Base-by-base conservation (phyloP, 2,888 invertebrate genomes). In the Toxonevra muliebris region DNA sequence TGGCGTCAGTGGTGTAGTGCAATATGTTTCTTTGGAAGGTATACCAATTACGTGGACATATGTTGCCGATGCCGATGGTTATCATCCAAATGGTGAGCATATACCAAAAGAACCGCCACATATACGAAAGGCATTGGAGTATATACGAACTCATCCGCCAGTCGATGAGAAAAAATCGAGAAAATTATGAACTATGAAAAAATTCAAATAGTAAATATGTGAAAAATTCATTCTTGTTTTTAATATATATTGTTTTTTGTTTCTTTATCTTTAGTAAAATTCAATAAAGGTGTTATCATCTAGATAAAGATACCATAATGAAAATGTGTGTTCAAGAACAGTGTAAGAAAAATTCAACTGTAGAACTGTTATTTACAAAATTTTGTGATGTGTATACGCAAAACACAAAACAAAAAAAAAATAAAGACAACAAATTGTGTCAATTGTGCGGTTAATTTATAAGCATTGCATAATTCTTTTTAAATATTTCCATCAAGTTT, bases 31-130 rank as follows among this genome's bases (percentile, higher is more conserved):
- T 0, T 59, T 66, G 11, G 81, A 82, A 30, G 81, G 81, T 3
- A 20, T 82, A 10, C 81, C 81, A 40, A 73, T 82, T 0, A 82
- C 81, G 40, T 75, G 77, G 71, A 78, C 81, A 1, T 82, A 82
- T 73, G 76, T 79, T 54, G 81, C 82, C 17, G 81, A 82, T 68
- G 77, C 72, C 3, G 69, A 81, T 53, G 82, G 81, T n/a, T 82
- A 82, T 64, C 80, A 77, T 68, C 80, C 82, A 2, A 55, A 66
- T 8, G 81, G 81, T 0, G 80, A 80, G 4, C 79, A 79, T 15
- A 73, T 79, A 57, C 78, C 76, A 7, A 69, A 67, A 41, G 61
- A 70, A n/a, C 78, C 79, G 2, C 59, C 40, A n/a, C 75, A 81
- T 64, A 66, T 82, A 2, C 43, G 20, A 10, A 70, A 70, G 2